phyloP scores from a whole-genome alignment of 2,888 invertebrate species.

The Platycheirus albimanus region DNA sequence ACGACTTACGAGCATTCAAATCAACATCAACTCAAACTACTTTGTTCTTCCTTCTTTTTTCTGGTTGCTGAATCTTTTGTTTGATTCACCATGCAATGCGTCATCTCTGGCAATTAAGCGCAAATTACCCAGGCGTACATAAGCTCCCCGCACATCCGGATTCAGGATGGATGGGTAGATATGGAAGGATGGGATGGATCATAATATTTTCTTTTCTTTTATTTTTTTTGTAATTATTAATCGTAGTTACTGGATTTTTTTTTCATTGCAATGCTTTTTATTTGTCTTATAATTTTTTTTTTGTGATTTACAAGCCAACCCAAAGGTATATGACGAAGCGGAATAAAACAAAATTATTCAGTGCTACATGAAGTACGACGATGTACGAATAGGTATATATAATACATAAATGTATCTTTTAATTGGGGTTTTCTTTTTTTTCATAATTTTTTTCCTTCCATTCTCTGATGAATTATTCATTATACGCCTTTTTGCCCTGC shows the following conservation, averaged over 20 bases:
- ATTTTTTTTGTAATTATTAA: neutral
- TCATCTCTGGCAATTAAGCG: conserved; percentile 63
- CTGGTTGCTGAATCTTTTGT: conserved; percentile 51
- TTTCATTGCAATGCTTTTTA: conserved; percentile 30
- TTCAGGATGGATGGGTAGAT: conserved; percentile 54
- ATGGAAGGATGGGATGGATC: no score
- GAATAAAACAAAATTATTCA: conserved; percentile 32
- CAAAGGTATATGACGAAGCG: conserved; percentile 34
- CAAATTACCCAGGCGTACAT: conserved; percentile 66
- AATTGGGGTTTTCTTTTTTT: conserved; percentile 31
- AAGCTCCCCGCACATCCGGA: conserved; percentile 64
- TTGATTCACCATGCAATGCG: conserved; percentile 64
- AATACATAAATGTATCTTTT: conserved; percentile 46
- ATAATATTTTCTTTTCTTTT: conserved; percentile 32
- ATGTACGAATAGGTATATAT: no score
- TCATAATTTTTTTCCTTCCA: conserved; percentile 37
- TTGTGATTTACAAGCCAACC: conserved; percentile 24
- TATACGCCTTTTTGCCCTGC: conserved; percentile 56
- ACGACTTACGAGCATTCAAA: conserved; percentile 44
- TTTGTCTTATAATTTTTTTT: conserved; percentile 22
- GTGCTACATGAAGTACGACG: conserved; percentile 62
- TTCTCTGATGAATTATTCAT: conserved; percentile 67
- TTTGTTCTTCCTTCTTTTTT: conserved; percentile 39
- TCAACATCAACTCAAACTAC: conserved; percentile 26
- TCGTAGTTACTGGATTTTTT: conserved; percentile 14